Evolutionary conservation across 2,113 vertebrate genomes (phyloP), one percentile per base, ranked within the genome.

Genomic region (Prionailurus bengalensis): DNA sequence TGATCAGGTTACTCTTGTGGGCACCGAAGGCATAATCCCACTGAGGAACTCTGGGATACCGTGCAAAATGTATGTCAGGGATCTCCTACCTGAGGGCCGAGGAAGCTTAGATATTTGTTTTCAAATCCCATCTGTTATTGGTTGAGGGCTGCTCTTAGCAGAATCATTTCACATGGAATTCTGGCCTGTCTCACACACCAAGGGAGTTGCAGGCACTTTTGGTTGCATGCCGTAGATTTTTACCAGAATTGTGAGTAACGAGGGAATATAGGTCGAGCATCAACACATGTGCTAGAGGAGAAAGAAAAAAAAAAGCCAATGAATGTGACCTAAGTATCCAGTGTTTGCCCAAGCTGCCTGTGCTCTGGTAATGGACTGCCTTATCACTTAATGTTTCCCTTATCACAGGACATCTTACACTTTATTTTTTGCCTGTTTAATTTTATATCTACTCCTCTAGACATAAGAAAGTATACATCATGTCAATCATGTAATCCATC

Each of bases 401-500:
- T 76, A 87, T 66, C 86, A 90, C 21, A 68, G 45, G 27, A 68
- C 31, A 61, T 42, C 89, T 3, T 58, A 21, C 17, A 82, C 21
- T 92, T 94, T 88, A 31, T 53, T 83, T 84, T 92, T 90, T 81
- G 4, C 39, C 33, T 31, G n/a, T 71, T 93, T 90, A 58, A n/a
- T 66, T 89, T 71, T 83, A 14, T 42, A 89, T 84, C 39, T 90
- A 85, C 39, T 84, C 25, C 73, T 63, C 14, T n/a, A 76, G 66
- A 63, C 61, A 12, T 80, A 42, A 74, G 79, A 85, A 39, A 25
- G 27, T 29, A 80, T 85, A 68, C 1, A 74, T 81, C 19, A 74
- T 68, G 45, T 85, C 79, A 81, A 17, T 90, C 16, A 61, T 45
- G 48, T 39, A 84, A 55, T 42, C 19, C 15, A 45, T 42, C 55